These are phyloP conservation scores for Bufotes viridis DNA, from an alignment of 2,797 vertebrate genomes.

Conservation along the genomic window DNA sequence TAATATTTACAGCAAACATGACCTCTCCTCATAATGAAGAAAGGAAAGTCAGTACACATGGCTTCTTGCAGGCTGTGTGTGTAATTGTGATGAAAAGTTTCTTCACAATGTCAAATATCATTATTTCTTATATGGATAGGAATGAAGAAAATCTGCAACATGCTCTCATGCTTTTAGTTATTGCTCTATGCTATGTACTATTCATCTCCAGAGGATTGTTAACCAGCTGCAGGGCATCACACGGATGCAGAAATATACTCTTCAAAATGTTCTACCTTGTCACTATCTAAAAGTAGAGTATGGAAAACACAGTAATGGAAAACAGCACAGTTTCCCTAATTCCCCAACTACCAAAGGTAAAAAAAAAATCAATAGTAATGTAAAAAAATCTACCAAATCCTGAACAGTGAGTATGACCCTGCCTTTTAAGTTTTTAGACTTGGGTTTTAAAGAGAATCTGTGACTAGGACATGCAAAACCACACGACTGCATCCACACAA, in stretches of 20 bases:
- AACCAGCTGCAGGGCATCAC: constrained; percentile 2
- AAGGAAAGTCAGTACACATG: constrained; percentile 11
- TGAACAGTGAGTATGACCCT: neutral
- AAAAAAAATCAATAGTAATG: constrained; percentile 16
- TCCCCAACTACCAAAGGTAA: neutral
- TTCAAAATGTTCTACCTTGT: neutral
- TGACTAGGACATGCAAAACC: neutral
- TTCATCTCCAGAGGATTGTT: constrained; percentile 1
- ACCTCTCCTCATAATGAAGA: constrained; percentile 4
- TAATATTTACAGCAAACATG: constrained; percentile 38
- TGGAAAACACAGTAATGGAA: neutral
- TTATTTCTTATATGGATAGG: neutral
- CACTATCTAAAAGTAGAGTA: neutral
- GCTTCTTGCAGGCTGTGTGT: neutral
- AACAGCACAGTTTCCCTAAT: neutral
- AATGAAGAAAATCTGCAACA: neutral
- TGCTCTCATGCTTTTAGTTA: neutral
- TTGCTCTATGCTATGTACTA: neutral
- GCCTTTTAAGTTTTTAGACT: neutral
- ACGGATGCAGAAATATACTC: neutral
- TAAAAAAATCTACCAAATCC: neutral
- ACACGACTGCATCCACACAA: neutral
- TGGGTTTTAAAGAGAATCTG: neutral
- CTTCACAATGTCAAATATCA: neutral
- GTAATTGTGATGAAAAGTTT: neutral